Evolutionary conservation across 2,797 vertebrate genomes (phyloP).

Genomic region (Gobio occitaniae): DNA sequence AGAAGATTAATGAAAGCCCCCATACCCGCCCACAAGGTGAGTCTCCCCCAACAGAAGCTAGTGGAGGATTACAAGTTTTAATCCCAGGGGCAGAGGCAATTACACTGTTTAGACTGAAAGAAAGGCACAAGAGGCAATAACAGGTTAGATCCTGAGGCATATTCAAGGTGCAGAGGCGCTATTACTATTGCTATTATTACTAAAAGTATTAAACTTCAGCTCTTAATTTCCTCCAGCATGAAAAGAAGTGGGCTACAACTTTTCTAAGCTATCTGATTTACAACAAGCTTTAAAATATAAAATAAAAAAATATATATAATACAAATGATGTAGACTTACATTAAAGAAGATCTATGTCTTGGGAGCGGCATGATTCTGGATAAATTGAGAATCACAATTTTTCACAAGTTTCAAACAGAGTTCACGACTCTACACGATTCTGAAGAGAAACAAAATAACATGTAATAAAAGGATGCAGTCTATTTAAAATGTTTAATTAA

Average conservation of each 20-base stretch:
- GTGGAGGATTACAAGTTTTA: conserved; percentile 50
- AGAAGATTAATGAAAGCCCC: conserved; percentile 57
- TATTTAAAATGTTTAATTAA: too few species aligned
- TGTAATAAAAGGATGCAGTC: too few species aligned
- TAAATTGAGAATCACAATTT: too few species aligned
- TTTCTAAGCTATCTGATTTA: too few species aligned
- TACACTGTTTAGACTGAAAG: conserved; percentile 25
- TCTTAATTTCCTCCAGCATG: neutral
- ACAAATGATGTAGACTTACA: too few species aligned
- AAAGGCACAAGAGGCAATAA: conserved; percentile 5
- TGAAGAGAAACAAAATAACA: too few species aligned
- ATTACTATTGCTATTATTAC: neutral
- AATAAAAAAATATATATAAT: too few species aligned
- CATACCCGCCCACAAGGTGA: conserved; percentile 46
- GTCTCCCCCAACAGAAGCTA: conserved; percentile 43
- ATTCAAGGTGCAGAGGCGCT: neutral
- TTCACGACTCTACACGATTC: too few species aligned
- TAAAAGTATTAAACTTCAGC: neutral
- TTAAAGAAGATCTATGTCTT: too few species aligned
- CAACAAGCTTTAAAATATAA: too few species aligned
- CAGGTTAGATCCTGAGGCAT: neutral
- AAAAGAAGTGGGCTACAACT: neutral
- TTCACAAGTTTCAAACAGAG: too few species aligned
- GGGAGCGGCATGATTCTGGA: too few species aligned
- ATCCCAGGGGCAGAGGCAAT: conserved; percentile 45